phyloP scores from a whole-genome alignment of 1,140 invertebrate species.

The Venturia canescens region DNA sequence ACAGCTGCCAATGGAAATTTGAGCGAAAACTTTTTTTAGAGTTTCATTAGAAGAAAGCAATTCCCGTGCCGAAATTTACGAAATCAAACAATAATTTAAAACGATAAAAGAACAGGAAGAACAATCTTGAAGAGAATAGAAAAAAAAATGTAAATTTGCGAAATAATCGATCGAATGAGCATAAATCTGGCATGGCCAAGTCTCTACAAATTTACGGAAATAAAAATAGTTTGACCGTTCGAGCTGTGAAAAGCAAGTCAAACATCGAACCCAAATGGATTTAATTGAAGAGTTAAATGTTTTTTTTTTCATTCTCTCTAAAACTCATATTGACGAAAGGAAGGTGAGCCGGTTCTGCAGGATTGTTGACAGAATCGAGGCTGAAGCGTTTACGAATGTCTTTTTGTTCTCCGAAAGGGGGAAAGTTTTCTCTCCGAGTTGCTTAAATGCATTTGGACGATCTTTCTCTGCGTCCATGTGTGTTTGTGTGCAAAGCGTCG shows the following conservation, averaged over 20 bases:
- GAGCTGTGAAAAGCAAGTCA: too few species aligned
- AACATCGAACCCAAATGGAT: not conserved
- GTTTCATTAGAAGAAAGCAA: too few species aligned
- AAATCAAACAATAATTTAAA: too few species aligned
- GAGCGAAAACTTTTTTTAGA: too few species aligned
- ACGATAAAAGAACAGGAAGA: too few species aligned
- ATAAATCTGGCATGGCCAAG: too few species aligned
- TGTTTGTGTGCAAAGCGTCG: slow-evolving; percentile 19
- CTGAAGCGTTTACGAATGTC: slow-evolving; percentile 14
- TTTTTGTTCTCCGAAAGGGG: slow-evolving; percentile 12
- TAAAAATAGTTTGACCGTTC: not conserved
- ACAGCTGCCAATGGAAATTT: too few species aligned
- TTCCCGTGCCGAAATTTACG: too few species aligned
- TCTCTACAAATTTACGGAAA: not conserved
- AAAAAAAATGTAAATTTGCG: too few species aligned
- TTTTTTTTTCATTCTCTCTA: not conserved
- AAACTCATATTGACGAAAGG: slow-evolving; percentile 3
- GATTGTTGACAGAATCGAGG: slow-evolving; percentile 14
- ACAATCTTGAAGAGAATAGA: too few species aligned
- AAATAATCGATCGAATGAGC: too few species aligned
- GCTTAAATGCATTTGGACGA: slow-evolving; percentile 14
- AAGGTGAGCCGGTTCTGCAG: not conserved
- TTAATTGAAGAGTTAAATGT: not conserved
- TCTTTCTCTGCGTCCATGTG: not conserved
- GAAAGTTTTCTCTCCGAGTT: slow-evolving; percentile 18